These are phyloP conservation scores for Amphiduros pacificus DNA, from an alignment of 2,888 invertebrate species.

Conservation along the genomic window DNA sequence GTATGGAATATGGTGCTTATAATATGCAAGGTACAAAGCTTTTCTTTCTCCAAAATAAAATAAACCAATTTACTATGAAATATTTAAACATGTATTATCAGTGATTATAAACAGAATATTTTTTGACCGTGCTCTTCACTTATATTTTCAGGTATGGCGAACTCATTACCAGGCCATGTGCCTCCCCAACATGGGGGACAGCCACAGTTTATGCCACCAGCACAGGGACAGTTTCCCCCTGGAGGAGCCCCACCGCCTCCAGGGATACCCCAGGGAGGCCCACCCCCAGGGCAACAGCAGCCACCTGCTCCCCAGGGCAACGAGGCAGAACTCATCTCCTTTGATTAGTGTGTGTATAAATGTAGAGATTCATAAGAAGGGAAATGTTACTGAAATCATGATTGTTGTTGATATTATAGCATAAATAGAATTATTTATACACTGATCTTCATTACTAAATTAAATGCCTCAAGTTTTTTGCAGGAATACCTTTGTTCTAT, in stretches of 20 bases:
- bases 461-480: no score
- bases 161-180: conserved; percentile 9
- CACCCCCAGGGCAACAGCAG: conserved; percentile 3
- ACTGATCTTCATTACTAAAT: no score
- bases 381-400: no score
- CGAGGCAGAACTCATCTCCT: conserved; percentile 24
- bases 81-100: no score
- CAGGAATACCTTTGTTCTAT: no score
- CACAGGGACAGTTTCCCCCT: neutral
- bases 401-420: no score
- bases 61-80: no score
- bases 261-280: conserved; percentile 5
- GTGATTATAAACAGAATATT: no score
- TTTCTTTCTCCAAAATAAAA: neutral
- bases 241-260: conserved; percentile 7
- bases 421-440: no score
- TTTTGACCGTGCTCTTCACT: no score
- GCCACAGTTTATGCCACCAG: conserved; percentile 1
- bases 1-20: conserved; percentile 5
- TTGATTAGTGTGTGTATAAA: conserved; percentile 15
- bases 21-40: conserved; percentile 18
- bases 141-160: conserved; percentile 14
- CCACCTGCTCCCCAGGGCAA: neutral
- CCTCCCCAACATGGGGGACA: conserved; percentile 4
- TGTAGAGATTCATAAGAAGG: no score